Evolutionary conservation across 2,113 vertebrate species (phyloP), one percentile per base, ranked within the genome.

Genomic region (Cygnus buccinator): DNA sequence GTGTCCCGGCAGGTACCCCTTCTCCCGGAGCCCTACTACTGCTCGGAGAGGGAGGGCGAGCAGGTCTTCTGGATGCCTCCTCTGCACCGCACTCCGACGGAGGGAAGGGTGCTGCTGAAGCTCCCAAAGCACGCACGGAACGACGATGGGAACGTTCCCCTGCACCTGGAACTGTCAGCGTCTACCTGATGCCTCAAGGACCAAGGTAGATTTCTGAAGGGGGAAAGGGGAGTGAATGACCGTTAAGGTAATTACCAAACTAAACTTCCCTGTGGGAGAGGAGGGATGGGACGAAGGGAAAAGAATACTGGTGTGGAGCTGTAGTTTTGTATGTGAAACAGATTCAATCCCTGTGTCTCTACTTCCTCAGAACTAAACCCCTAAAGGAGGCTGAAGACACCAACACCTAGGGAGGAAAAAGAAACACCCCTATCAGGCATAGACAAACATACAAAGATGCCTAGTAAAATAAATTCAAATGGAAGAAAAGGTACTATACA

Each of bases 381-480:
- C 74, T 96, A 91, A 78, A 95, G 58, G 75, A 79, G 81, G 44
- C 73, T 91, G 82, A 81, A 95, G 94, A 86, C 96, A 94, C 73
- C 92, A 82, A 80, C 66, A 96, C 91, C 97, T 96, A 85, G 7
- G 67, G 48, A 96, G n/a, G 46, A 29, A 85, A 67, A 76, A 91
- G 21, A 95, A 84, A 91, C 31, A 94, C 12, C 29, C 59, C 76
- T 57, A n/a, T 96, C 91, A 97, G 84, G 41, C 17, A 92, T 21
- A 65, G 62, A 17, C 35, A 65, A 80, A 57, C 29, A 55, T 9
- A 43, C 14, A 59, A 57, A 89, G 52, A 19, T 21, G 59, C 16
- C 33, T 31, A 77, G 79, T 22, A 52, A 52, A 92, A 31, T 52
- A 84, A 74, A 93, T 31, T 52, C 44, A 50, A 66, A 46, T 3